Percentiles rank a stretch among this genome's conserved stretches.
Conservation (phyloP, 2,888 invertebrate species). For the Patella caerulea region DNA sequence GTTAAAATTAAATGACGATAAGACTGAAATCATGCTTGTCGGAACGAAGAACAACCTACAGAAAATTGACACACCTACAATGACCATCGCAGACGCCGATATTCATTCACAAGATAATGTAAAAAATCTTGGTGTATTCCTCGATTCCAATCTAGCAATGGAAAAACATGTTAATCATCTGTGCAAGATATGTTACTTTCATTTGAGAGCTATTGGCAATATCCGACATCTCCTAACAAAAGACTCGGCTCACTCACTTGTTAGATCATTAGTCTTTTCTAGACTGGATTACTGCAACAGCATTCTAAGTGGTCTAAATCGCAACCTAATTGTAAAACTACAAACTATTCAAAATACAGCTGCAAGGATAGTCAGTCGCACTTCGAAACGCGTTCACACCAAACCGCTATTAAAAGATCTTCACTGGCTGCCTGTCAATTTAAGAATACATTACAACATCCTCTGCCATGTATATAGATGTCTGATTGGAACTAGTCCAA, state of each 20-base stretch:
- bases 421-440: no score
- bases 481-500: no score
- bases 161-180: slow-evolving; percentile 24
- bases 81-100: neutral
- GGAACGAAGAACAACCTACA: neutral
- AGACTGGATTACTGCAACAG: neutral
- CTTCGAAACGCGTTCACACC: no score
- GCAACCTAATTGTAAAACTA: neutral
- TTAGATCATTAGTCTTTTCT: neutral
- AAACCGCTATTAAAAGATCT: no score
- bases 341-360: no score
- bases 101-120: neutral
- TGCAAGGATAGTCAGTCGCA: no score
- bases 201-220: no score
- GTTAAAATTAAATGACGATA: slow-evolving; percentile 27
- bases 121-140: slow-evolving; percentile 27
- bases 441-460: no score
- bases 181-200: neutral
- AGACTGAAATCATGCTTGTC: slow-evolving; percentile 20
- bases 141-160: slow-evolving; percentile 25
- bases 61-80: neutral
- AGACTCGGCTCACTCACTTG: no score
- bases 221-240: no score
- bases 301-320: neutral
- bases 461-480: no score